These are phyloP conservation scores for Busseola fusca DNA, from an alignment of 2,888 invertebrate species.

Conservation along the genomic window DNA sequence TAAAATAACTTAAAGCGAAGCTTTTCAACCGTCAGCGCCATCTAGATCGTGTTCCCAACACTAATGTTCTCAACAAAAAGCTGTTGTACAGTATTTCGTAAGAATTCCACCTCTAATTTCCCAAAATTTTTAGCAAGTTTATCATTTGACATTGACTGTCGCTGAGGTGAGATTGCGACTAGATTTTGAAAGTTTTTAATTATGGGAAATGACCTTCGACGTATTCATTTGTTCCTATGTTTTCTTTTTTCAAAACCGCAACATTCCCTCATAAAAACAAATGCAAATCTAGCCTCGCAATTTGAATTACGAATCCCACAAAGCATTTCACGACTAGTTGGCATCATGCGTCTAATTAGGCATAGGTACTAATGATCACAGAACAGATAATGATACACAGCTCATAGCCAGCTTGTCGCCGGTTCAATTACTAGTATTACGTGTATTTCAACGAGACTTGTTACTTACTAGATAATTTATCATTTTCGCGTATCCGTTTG, in stretches of 20 bases:
- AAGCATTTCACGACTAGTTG: conserved; percentile 26
- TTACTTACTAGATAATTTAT: conserved; percentile 27
- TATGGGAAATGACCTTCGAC: too few species aligned
- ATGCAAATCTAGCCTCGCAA: neutral
- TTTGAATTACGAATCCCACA: conserved; percentile 13
- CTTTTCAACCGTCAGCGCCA: conserved; percentile 65
- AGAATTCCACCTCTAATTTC: neutral
- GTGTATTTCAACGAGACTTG: conserved; percentile 19
- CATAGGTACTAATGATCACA: conserved; percentile 15
- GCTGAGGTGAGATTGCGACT: too few species aligned
- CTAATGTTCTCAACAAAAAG: conserved; percentile 27
- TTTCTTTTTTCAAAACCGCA: conserved; percentile 7
- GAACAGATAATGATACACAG: too few species aligned
- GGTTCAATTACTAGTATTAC: conserved; percentile 19
- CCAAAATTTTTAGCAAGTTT: too few species aligned
- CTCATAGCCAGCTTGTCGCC: conserved; percentile 51
- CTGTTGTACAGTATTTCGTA: neutral
- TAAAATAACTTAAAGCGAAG: neutral
- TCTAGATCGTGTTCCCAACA: conserved; percentile 61
- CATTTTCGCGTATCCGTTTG: conserved; percentile 31
- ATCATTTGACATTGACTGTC: too few species aligned
- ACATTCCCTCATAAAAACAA: conserved; percentile 4
- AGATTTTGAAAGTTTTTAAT: too few species aligned
- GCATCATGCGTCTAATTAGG: conserved; percentile 27
- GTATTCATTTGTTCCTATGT: neutral